phyloP scores from a whole-genome alignment of 2,797 vertebrate species.

The Pagetopsis macropterus region DNA sequence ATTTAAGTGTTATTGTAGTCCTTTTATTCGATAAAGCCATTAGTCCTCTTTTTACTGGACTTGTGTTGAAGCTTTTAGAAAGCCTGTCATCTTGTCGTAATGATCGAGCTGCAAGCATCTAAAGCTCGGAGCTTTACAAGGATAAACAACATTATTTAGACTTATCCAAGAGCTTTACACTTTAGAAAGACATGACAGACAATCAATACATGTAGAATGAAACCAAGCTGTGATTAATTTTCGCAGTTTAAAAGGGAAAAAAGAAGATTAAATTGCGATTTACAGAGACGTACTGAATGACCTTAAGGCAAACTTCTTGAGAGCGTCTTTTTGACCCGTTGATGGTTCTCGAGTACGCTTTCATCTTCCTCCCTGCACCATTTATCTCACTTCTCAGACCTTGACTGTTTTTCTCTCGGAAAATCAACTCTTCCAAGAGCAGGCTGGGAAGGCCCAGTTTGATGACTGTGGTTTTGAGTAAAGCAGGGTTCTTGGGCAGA shows the following conservation, averaged over 20 bases:
- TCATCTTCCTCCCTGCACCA: conserved; percentile 68
- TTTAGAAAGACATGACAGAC: conserved; percentile 62
- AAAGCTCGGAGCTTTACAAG: conserved; percentile 56
- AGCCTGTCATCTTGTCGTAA: conserved; percentile 55
- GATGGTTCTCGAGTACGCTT: conserved; percentile 59
- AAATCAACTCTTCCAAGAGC: conserved; percentile 68
- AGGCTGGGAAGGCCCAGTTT: conserved; percentile 52
- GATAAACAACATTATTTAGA: conserved; percentile 61
- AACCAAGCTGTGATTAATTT: conserved; percentile 52
- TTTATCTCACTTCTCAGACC: conserved; percentile 77
- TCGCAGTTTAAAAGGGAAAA: conserved; percentile 28
- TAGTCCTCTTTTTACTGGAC: conserved; percentile 33
- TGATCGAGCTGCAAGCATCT: conserved; percentile 37
- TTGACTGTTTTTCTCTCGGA: conserved; percentile 66
- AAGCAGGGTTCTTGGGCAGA: conserved; percentile 58
- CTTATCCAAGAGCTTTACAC: conserved; percentile 52
- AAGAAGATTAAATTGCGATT: conserved; percentile 46
- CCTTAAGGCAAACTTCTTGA: conserved; percentile 56
- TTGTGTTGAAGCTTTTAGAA: conserved; percentile 45
- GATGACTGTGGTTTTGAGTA: conserved; percentile 66
- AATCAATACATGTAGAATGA: conserved; percentile 71
- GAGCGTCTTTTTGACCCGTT: conserved; percentile 59
- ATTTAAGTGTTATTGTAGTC: conserved; percentile 46
- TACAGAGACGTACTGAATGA: conserved; percentile 49
- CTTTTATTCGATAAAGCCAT: conserved; percentile 34